Conservation (phyloP, 2,113 vertebrate species). For the Procavia capensis region DNA sequence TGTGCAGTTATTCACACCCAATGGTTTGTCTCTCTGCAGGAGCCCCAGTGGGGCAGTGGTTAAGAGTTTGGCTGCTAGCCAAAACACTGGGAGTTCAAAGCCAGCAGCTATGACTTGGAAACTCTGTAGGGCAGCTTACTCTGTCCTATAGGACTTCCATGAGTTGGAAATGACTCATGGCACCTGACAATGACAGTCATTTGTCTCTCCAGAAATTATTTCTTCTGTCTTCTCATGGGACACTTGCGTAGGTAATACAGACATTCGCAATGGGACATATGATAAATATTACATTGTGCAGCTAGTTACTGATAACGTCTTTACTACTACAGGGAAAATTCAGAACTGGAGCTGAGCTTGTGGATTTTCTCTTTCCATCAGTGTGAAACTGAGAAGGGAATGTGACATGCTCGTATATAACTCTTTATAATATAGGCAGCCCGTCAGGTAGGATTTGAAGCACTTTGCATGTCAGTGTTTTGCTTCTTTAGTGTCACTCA, state of each 20-base stretch:
- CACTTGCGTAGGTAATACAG: neutral
- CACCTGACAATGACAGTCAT: neutral
- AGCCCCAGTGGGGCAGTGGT: too few relatives aligned
- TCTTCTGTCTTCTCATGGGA: neutral
- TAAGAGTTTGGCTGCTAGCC: too few relatives aligned
- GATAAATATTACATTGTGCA: neutral
- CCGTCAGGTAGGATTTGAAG: neutral
- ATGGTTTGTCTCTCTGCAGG: neutral
- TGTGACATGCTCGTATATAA: neutral
- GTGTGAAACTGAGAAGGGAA: neutral
- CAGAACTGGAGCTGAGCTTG: neutral
- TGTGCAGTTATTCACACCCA: neutral
- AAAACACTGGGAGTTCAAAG: too few relatives aligned
- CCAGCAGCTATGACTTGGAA: too few relatives aligned
- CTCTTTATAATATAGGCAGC: constrained; percentile 14
- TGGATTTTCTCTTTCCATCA: constrained; percentile 31
- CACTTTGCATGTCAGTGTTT: constrained; percentile 55
- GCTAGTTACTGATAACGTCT: neutral
- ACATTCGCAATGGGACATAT: neutral
- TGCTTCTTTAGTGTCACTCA: constrained; percentile 60
- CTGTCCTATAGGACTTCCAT: too few relatives aligned
- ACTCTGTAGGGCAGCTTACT: too few relatives aligned
- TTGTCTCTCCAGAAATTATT: neutral
- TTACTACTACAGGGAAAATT: neutral
- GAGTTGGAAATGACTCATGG: too few relatives aligned